These are phyloP conservation scores for Cyprinella venusta DNA, from an alignment of 2,797 vertebrate genomes.

Conservation along the genomic window DNA sequence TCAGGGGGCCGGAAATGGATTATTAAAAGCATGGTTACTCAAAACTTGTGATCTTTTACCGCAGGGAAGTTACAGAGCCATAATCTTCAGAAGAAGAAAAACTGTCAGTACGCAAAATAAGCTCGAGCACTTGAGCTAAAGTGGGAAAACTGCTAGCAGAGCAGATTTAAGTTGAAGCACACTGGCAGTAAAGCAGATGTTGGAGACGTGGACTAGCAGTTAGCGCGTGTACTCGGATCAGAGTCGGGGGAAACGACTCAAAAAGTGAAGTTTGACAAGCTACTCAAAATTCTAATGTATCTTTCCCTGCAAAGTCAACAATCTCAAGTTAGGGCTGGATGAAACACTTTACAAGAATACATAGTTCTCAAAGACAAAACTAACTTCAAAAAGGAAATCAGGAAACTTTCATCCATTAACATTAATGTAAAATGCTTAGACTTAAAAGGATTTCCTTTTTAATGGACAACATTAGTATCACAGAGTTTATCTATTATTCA, in stretches of 20 bases:
- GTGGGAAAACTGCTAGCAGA: not conserved
- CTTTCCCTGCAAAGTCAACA: not conserved
- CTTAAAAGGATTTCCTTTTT: not conserved
- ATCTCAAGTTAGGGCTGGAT: not conserved
- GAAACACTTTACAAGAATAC: not conserved
- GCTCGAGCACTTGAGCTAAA: slow-evolving; percentile 20
- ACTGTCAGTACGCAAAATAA: slow-evolving; percentile 9
- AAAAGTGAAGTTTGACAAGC: not conserved
- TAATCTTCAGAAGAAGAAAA: slow-evolving; percentile 12
- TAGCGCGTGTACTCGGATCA: not conserved
- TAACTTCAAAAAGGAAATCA: not conserved
- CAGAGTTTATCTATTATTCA: not conserved
- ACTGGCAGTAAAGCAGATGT: slow-evolving; percentile 13
- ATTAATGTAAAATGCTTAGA: not conserved
- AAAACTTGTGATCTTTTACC: slow-evolving; percentile 19
- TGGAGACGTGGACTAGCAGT: not conserved
- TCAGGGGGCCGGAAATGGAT: slow-evolving; percentile 21
- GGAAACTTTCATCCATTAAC: not conserved
- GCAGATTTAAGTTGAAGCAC: slow-evolving; percentile 11
- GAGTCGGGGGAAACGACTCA: not conserved
- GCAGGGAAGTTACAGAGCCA: slow-evolving; percentile 3
- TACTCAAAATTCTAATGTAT: not conserved
- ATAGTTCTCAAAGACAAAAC: not conserved
- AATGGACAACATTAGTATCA: slow-evolving; percentile 4
- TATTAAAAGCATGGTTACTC: slow-evolving; percentile 34